These are phyloP conservation scores for Lysandra bellargus DNA, from an alignment of 2,888 invertebrate species.

Conservation along the genomic window DNA sequence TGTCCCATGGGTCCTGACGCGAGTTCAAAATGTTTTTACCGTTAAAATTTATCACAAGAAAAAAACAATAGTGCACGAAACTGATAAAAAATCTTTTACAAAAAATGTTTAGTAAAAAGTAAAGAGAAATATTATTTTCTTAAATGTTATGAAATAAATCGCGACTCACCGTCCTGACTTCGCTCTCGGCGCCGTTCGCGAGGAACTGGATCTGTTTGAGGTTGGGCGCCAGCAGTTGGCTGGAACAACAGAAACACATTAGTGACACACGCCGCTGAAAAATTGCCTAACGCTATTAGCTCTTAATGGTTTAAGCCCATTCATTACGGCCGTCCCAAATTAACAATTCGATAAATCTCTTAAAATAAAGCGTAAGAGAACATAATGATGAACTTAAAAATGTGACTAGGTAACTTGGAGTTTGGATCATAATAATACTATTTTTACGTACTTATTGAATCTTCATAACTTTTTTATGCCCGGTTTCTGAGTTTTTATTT, in stretches of 20 bases:
- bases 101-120: background rate
- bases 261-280: background rate
- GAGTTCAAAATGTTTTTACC: too few relatives aligned
- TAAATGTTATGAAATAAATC: background rate
- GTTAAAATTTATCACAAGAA: too few relatives aligned
- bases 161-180: slow-evolving; percentile 87
- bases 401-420: too few relatives aligned
- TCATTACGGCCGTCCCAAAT: background rate
- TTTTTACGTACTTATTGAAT: too few relatives aligned
- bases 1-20: too few relatives aligned
- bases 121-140: background rate
- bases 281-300: slow-evolving; percentile 19
- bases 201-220: slow-evolving; percentile 94
- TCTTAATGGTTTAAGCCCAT: background rate
- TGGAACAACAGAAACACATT: slow-evolving; percentile 63
- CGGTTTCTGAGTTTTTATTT: too few relatives aligned
- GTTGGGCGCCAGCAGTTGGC: slow-evolving; percentile 96
- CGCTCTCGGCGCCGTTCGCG: slow-evolving; percentile 90
- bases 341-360: background rate
- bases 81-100: background rate
- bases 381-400: too few relatives aligned
- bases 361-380: background rate
- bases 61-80: too few relatives aligned
- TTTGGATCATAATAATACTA: too few relatives aligned
- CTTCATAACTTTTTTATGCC: too few relatives aligned